These are phyloP conservation scores for Ganaspis sp. DNA, from an alignment of 1,140 invertebrate species.

Conservation along the genomic window DNA sequence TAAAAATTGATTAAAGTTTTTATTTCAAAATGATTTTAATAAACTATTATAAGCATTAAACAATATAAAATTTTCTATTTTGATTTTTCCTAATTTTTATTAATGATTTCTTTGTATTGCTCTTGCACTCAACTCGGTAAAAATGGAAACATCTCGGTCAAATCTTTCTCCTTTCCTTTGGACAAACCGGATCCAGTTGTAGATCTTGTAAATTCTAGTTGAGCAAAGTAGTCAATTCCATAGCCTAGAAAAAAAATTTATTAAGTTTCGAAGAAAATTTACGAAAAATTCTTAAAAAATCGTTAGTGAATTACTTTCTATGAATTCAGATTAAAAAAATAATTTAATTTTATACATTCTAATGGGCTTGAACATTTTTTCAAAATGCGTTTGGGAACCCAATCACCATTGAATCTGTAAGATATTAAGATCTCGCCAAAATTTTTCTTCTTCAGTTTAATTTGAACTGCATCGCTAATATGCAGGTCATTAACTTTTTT, in stretches of 20 bases:
- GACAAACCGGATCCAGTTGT: background rate
- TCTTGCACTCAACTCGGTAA: conserved; percentile 3
- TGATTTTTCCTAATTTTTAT: no score
- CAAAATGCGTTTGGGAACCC: background rate
- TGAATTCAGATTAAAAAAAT: background rate
- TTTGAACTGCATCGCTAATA: background rate
- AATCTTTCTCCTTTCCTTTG: background rate
- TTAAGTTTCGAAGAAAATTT: no score
- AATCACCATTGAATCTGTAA: background rate
- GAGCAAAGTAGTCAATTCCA: background rate
- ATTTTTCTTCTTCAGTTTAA: background rate
- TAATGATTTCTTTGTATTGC: no score
- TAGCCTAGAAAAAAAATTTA: background rate
- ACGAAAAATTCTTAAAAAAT: no score
- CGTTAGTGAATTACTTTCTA: no score
- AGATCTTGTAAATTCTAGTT: background rate
- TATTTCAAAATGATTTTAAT: no score
- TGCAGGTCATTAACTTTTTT: background rate
- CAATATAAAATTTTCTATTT: no score
- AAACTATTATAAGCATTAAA: no score
- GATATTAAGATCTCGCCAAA: background rate
- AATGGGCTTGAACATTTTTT: background rate
- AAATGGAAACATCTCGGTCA: background rate
- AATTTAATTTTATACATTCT: background rate
- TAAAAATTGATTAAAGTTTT: no score